phyloP scores from a whole-genome alignment of 2,797 vertebrate genomes.

The Brotogeris chrysoptera region DNA sequence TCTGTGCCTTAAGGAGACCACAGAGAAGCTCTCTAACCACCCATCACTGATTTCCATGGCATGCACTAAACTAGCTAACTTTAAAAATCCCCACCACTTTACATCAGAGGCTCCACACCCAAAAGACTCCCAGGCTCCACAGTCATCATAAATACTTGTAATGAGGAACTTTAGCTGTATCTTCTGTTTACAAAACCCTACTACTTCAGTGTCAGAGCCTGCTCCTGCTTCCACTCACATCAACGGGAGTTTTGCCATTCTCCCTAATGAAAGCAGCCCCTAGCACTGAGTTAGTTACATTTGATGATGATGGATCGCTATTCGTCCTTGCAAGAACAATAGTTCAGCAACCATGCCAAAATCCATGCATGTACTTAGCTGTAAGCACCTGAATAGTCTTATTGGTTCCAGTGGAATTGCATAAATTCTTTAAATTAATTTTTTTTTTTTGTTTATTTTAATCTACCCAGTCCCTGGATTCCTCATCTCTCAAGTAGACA shows the following conservation, averaged over 20 bases:
- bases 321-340: background rate
- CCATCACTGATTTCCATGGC: background rate
- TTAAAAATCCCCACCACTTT: background rate
- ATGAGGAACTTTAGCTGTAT: background rate
- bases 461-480: background rate
- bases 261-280: background rate
- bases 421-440: background rate
- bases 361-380: background rate
- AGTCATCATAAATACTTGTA: slow-evolving; percentile 16
- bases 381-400: background rate
- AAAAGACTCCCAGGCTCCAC: slow-evolving; percentile 20
- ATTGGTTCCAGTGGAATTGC: background rate
- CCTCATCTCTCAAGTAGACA: background rate
- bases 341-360: background rate
- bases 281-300: background rate
- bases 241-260: background rate
- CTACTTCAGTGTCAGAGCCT: background rate
- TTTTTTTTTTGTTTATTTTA: background rate
- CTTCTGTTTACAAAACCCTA: slow-evolving; percentile 32
- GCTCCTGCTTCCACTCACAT: background rate
- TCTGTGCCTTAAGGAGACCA: background rate
- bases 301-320: slow-evolving; percentile 4
- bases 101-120: slow-evolving; percentile 1
- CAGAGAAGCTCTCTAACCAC: background rate
- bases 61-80: background rate